Evolutionary conservation across 2,888 invertebrate species (phyloP), one percentile per base, ranked within the genome.

Genomic region (Spodoptera exigua): DNA sequence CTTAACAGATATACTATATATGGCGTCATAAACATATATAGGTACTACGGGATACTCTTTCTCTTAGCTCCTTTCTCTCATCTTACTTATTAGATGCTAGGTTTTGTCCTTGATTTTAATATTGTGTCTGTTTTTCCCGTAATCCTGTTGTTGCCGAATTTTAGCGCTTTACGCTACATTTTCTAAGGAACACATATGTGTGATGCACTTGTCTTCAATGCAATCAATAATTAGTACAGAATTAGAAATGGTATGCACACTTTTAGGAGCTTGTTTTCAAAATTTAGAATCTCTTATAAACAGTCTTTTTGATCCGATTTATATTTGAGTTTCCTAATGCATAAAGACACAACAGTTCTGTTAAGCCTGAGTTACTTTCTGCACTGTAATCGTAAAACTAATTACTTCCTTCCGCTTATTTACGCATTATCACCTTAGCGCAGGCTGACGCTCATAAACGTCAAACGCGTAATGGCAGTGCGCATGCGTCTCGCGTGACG

Each of bases 401-500:
- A 12, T 35, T 63, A 2, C 9, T 37, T 32, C 3, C 32, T 35
- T 35, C 16, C 46, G 40, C 17, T 39, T 34, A 10, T 32, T 41
- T 49, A 12, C 16, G 7, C 11, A 51, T 39, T 54, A 51, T 66
- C 43, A 67, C 11, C 11, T 46, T 48, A 44, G 43, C 37, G 47
- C 34, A 55, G 55, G 43, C 47, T 52, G 39, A 18, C 21, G 47
- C 44, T 67, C 40, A 41, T 67, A 61, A 55, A 52, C 39, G 57
- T 52, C 46, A 61, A 63, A 49, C 32, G 32, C 27, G 57, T 45
- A 56, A 62, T 57, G 54, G 35, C 53, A 43, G 16, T 43, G 55
- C 40, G 54, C 54, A 59, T 61, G 69, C 49, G 58, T 49, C 27
- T 56, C 18, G 59, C 41, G 47, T 69, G 61, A 54, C 44, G 43